Base-by-base conservation (phyloP, 2,888 invertebrate genomes). In the Dusona sp. region DNA sequence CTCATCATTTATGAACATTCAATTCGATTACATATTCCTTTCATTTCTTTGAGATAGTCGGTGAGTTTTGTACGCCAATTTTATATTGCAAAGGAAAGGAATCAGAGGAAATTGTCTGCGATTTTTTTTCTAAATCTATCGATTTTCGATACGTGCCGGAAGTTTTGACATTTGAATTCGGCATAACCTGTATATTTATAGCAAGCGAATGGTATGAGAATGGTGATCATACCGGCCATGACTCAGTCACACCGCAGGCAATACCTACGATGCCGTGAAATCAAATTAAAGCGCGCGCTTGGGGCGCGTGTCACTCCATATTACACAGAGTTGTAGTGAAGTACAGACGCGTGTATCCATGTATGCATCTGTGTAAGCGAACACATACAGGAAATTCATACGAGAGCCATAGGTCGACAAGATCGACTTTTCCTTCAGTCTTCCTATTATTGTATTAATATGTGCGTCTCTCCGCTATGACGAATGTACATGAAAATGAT, bases 381-480 rank as follows among this genome's bases (percentile, higher is more conserved):
- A 48, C 13, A 36, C 54, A 19, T 11, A 38, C 13, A 33, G 48
- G 42, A 64, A 73, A 83, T 11, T 70, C 19, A 29, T 54, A 38
- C 70, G 51, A 72, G 77, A 77, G 77, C 64, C 72, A 51, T 78
- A 57, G 73, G 65, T 25, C 80, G 72, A 64, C 74, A 67, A 83
- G 82, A 83, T 68, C 77, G 64, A 48, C 77, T 83, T 72, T 83
- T 54, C 79, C 89, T 90, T 90, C 89, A 89, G 85, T 83, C 80
- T 89, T 92, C 29, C 91, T 92, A 92, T 92, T 91, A 91, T 90
- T 89, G 88, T 90, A 91, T 92, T 92, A 91, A 91, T 90, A 88
- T 85, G 87, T 84, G 75, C 90, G 88, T 88, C 89, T 83, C 89
- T 86, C 68, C 48, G 77, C 75, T 72, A 86, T 88, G 88, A 88